These are phyloP conservation scores for Rhinoderma darwinii DNA, from an alignment of 2,113 vertebrate genomes.

Conservation along the genomic window DNA sequence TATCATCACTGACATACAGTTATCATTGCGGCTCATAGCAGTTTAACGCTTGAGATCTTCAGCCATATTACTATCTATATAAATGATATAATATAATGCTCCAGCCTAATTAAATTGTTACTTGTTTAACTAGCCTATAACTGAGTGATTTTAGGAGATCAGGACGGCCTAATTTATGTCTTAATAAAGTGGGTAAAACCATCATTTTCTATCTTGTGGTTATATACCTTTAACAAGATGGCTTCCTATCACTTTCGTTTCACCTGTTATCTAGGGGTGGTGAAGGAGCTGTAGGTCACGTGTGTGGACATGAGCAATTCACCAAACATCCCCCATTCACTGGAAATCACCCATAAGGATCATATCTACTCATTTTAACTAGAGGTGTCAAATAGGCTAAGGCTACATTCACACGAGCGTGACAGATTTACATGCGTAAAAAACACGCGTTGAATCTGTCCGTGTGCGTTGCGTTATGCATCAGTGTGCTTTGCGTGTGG, in stretches of 20 bases:
- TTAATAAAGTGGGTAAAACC: neutral
- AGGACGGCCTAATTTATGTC: neutral
- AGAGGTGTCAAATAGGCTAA: too few relatives aligned
- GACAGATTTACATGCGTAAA: too few relatives aligned
- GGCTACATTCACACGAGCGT: too few relatives aligned
- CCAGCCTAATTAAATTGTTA: neutral
- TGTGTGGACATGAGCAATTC: neutral
- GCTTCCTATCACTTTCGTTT: neutral
- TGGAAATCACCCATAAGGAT: neutral
- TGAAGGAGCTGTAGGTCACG: neutral
- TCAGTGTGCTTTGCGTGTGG: too few relatives aligned
- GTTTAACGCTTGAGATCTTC: neutral
- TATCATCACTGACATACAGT: neutral
- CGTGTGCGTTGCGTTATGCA: too few relatives aligned
- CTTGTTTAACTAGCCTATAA: neutral
- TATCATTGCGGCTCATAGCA: neutral
- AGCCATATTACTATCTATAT: neutral
- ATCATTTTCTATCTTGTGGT: neutral
- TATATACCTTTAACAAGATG: neutral
- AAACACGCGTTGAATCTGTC: too few relatives aligned
- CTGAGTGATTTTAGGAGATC: neutral
- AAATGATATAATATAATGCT: neutral
- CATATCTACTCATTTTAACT: neutral
- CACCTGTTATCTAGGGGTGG: neutral
- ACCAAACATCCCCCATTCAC: neutral